Conservation (phyloP, 1,140 invertebrate species). For the Drosophila parabipectinata region DNA sequence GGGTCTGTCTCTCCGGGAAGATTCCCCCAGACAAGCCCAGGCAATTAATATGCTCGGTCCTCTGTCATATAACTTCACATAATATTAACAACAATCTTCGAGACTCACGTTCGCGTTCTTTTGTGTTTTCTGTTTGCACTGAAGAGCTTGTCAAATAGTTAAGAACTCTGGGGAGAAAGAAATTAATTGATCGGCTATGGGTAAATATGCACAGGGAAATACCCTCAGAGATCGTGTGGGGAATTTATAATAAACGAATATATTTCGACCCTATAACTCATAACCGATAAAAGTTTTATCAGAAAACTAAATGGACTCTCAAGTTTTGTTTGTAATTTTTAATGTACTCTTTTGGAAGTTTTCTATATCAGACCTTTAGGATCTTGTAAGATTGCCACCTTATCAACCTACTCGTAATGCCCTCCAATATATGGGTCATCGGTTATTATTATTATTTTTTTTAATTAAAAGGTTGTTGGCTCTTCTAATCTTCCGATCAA, state of each 20-base stretch:
- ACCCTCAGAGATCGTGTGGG: slow-evolving; percentile 26
- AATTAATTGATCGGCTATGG: slow-evolving; percentile 32
- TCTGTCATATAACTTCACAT: slow-evolving; percentile 40
- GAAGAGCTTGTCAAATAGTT: slow-evolving; percentile 72
- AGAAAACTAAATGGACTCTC: not conserved
- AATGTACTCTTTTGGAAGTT: not conserved
- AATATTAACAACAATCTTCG: slow-evolving; percentile 40
- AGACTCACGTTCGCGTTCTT: slow-evolving; percentile 53
- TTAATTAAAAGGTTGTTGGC: slow-evolving; percentile 49
- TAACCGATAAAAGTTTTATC: not conserved
- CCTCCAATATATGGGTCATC: slow-evolving; percentile 37
- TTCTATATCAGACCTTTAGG: not conserved
- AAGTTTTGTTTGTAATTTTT: not conserved
- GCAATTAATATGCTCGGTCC: slow-evolving; percentile 50
- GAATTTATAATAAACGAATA: not conserved
- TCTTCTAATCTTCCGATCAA: slow-evolving; percentile 16
- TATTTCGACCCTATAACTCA: not conserved
- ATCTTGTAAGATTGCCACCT: slow-evolving; percentile 10
- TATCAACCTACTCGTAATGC: slow-evolving; percentile 20
- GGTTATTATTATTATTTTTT: not conserved
- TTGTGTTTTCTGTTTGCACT: slow-evolving; percentile 19
- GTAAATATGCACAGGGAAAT: slow-evolving; percentile 18
- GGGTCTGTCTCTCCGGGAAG: slow-evolving; percentile 17
- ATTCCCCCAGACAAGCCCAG: slow-evolving; percentile 25
- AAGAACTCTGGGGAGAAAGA: slow-evolving; percentile 27